Percentiles rank a stretch among this genome's conserved stretches.
phyloP scores from a whole-genome alignment of 2,113 vertebrate species.

The Gyps fulvus region DNA sequence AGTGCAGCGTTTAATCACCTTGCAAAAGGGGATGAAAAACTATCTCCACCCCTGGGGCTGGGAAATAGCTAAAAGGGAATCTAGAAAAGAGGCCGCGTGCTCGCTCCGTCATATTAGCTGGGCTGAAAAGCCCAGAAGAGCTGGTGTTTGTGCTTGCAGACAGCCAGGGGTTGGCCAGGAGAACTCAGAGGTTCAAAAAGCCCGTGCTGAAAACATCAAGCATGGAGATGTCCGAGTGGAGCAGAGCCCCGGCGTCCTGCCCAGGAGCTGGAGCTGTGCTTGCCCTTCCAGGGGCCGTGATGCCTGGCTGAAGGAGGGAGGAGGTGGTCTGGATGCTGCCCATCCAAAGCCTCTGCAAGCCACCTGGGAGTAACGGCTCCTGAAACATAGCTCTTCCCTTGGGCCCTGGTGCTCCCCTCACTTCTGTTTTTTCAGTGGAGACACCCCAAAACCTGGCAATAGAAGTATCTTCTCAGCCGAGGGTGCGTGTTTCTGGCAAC shows the following conservation, averaged over 20 bases:
- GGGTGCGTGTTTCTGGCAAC: not conserved
- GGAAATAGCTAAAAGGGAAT: not conserved
- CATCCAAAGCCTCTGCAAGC: not conserved
- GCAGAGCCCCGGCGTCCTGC: not conserved
- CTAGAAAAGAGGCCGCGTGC: not conserved
- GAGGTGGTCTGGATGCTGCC: not conserved
- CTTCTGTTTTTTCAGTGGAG: not conserved
- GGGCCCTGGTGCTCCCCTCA: not conserved
- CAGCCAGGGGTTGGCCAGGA: not conserved
- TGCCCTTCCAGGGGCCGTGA: not conserved
- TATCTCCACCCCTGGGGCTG: not conserved
- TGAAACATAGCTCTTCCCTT: not conserved
- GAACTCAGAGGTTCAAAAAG: not conserved
- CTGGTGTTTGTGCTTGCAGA: not conserved
- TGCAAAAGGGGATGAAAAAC: not conserved
- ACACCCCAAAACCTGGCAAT: not conserved
- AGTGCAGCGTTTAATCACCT: constrained; percentile 34
- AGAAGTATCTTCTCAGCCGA: not conserved
- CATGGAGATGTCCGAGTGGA: accelerated
- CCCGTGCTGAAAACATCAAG: not conserved
- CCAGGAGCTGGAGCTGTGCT: not conserved
- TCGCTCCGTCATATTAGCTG: accelerated
- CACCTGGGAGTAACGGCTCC: not conserved
- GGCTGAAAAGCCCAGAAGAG: not conserved
- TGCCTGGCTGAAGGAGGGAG: not conserved